phyloP scores from a whole-genome alignment of 2,797 vertebrate species.

The Neomorphus geoffroyi region DNA sequence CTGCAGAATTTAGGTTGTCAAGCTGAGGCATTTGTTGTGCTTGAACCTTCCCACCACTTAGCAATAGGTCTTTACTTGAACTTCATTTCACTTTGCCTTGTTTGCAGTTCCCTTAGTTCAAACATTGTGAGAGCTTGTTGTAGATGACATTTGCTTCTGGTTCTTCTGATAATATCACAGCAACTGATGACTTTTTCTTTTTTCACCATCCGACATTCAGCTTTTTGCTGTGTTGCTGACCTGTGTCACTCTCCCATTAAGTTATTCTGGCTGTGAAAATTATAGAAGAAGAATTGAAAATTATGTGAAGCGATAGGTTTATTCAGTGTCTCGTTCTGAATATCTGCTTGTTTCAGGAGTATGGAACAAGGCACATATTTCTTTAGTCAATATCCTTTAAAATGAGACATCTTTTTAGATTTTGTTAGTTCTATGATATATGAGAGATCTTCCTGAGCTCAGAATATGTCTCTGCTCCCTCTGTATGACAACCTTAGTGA shows the following conservation, averaged over 20 bases:
- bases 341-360: background rate
- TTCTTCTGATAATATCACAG: background rate
- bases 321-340: background rate
- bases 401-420: background rate
- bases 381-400: background rate
- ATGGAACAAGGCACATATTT: background rate
- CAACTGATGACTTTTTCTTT: background rate
- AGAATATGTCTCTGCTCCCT: background rate
- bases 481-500: background rate
- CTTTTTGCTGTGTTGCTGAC: background rate
- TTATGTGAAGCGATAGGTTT: background rate
- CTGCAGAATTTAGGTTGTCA: background rate
- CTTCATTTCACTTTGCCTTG: background rate
- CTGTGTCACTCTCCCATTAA: background rate
- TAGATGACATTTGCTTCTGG: background rate
- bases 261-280: background rate
- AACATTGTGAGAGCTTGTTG: background rate
- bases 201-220: background rate
- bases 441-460: conserved; percentile 6
- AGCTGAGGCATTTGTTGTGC: background rate
- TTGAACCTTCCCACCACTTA: background rate
- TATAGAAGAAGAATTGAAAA: background rate
- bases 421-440: background rate
- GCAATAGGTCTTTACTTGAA: background rate
- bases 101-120: background rate